These are phyloP conservation scores for Xestia c-nigrum DNA, from an alignment of 2,888 invertebrate species.

Conservation along the genomic window DNA sequence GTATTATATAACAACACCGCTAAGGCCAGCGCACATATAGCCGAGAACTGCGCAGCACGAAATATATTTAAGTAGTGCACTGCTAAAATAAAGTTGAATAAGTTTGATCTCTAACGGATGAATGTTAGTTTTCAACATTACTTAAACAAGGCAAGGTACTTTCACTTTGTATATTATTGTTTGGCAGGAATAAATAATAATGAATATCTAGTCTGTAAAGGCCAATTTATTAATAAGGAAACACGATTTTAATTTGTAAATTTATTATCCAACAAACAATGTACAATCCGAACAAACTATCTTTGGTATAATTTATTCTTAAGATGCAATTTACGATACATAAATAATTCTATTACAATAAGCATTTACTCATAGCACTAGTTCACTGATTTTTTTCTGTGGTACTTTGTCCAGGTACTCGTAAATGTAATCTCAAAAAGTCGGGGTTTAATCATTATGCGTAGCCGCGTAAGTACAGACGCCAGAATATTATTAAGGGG, in stretches of 20 bases:
- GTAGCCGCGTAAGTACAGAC: neutral
- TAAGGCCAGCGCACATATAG: neutral
- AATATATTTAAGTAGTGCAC: no score
- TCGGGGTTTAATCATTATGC: neutral
- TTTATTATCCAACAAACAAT: slow-evolving; percentile 67
- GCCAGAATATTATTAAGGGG: no score
- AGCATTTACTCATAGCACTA: slow-evolving; percentile 8
- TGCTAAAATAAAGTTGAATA: no score
- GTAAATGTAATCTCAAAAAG: neutral
- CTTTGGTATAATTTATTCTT: slow-evolving; percentile 53
- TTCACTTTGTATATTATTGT: neutral
- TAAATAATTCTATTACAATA: slow-evolving; percentile 21
- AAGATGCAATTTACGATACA: slow-evolving; percentile 48
- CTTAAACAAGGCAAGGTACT: neutral
- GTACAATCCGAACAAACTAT: slow-evolving; percentile 63
- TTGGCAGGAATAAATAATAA: neutral
- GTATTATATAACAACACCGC: neutral
- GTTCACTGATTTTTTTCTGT: slow-evolving; percentile 12
- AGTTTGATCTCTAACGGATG: neutral
- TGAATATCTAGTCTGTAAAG: no score
- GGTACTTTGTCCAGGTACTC: neutral
- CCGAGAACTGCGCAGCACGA: neutral
- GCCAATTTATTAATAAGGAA: slow-evolving; percentile 13
- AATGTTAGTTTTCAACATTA: neutral
- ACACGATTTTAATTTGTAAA: slow-evolving; percentile 38